Percentiles rank a stretch among this genome's conserved stretches.
Evolutionary conservation across 2,113 vertebrate genomes (phyloP).

Genomic region (Mohoua ochrocephala): DNA sequence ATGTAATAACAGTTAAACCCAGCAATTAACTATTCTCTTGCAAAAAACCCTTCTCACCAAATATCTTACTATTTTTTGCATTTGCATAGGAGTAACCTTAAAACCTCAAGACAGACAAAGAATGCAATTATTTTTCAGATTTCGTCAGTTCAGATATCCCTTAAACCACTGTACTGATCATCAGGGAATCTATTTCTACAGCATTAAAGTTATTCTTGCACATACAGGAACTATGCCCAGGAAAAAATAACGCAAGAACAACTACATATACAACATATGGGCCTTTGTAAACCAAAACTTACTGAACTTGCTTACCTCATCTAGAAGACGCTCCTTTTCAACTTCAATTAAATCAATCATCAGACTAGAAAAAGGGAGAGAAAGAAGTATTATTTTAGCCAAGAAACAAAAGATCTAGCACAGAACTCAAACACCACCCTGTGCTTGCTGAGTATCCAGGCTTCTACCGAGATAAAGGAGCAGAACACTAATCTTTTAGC

Average conservation of each 20-base stretch:
- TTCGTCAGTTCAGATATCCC: not conserved
- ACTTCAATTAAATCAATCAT: slow-evolving; percentile 82
- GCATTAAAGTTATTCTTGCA: not conserved
- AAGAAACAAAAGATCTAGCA: not conserved
- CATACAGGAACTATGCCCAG: not conserved
- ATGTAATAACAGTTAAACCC: not conserved
- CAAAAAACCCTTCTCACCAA: not conserved
- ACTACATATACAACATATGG: not conserved
- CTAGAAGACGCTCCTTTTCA: slow-evolving; percentile 83
- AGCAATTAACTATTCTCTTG: not conserved
- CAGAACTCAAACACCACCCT: not conserved
- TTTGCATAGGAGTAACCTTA: not conserved
- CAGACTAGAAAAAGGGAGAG: slow-evolving; percentile 69
- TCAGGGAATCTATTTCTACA: not conserved
- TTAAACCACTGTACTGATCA: not conserved
- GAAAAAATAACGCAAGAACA: not conserved
- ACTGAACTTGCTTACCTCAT: slow-evolving; percentile 78
- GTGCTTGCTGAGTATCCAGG: not conserved
- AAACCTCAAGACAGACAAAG: not conserved
- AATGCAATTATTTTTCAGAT: not conserved
- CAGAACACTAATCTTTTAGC: not conserved
- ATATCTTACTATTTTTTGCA: not conserved
- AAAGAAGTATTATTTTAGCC: slow-evolving; percentile 13
- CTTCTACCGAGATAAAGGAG: not conserved
- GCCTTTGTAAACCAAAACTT: not conserved